These are phyloP conservation scores for Cheilosia grossa DNA, from an alignment of 2,888 invertebrate genomes.

Conservation along the genomic window DNA sequence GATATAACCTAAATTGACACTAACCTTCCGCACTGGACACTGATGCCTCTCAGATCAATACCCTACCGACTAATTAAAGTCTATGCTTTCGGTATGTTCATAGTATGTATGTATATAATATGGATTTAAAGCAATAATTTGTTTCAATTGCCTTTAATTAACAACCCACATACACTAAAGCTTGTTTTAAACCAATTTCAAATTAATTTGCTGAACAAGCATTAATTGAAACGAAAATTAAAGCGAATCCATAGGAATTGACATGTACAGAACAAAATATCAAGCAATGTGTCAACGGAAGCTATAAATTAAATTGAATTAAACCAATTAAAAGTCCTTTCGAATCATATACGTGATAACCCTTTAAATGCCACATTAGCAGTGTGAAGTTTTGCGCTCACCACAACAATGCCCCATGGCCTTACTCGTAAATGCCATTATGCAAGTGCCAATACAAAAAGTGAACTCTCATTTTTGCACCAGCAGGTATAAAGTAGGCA, in stretches of 20 bases:
- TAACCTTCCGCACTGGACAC: background rate
- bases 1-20: background rate
- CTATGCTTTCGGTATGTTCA: background rate
- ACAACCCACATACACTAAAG: slow-evolving; percentile 9
- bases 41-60: background rate
- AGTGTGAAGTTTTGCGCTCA: slow-evolving; percentile 37
- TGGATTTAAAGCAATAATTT: slow-evolving; percentile 18
- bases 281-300: slow-evolving; percentile 52
- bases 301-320: slow-evolving; percentile 58
- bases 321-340: slow-evolving; percentile 55
- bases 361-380: slow-evolving; percentile 42
- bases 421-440: too few species aligned
- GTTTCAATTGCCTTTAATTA: slow-evolving; percentile 28
- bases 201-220: slow-evolving; percentile 67
- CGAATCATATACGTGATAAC: slow-evolving; percentile 43
- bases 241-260: slow-evolving; percentile 36
- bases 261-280: slow-evolving; percentile 7
- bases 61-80: slow-evolving; percentile 1
- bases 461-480: too few species aligned
- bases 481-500: too few species aligned
- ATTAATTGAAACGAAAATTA: slow-evolving; percentile 59
- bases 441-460: too few species aligned
- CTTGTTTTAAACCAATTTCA: slow-evolving; percentile 34
- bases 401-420: background rate
- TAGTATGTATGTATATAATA: background rate